A percentile compares a stretch with the other conserved stretches of the same genome.
Evolutionary conservation across 2,113 vertebrate species (phyloP).

Genomic region (Aptenodytes patagonicus): DNA sequence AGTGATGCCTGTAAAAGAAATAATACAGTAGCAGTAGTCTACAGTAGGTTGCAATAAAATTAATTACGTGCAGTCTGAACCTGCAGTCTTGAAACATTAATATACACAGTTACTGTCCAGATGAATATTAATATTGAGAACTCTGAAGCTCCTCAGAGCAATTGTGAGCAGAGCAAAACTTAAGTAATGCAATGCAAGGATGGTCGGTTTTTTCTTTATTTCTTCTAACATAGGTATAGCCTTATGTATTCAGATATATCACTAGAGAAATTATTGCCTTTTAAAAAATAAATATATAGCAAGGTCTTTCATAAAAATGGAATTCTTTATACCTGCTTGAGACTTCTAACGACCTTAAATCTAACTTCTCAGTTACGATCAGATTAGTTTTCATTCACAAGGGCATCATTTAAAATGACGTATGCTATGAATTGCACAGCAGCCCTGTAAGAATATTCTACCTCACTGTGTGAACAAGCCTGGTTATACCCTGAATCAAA

Average conservation of each 20-base stretch:
- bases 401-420: background rate
- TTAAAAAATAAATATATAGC: background rate
- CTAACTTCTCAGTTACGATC: background rate
- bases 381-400: background rate
- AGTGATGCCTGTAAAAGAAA: background rate
- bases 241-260: background rate
- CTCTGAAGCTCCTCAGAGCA: background rate
- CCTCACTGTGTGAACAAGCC: background rate
- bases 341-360: background rate
- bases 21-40: background rate
- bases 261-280: background rate
- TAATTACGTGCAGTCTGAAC: background rate
- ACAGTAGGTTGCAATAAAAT: background rate
- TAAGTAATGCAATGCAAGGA: background rate
- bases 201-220: background rate
- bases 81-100: background rate
- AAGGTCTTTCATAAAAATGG: background rate
- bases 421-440: background rate
- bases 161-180: background rate
- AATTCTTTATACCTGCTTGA: background rate
- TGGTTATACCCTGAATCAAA: background rate
- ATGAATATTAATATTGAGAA: background rate
- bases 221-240: background rate
- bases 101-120: background rate
- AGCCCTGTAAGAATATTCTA: background rate